phyloP scores from a whole-genome alignment of 2,113 vertebrate species.

The Panthera tigris region DNA sequence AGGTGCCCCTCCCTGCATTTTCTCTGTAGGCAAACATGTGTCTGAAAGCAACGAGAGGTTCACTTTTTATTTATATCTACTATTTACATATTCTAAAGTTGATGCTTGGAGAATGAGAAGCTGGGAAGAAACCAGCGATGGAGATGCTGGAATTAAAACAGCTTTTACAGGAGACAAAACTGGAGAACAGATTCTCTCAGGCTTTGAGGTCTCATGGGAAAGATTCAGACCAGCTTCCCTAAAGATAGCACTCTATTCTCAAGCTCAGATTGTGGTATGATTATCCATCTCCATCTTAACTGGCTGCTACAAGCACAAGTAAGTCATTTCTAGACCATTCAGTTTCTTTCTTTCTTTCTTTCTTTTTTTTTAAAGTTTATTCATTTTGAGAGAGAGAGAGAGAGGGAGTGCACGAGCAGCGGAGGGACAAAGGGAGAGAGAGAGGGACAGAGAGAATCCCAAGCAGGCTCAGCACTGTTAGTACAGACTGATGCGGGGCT shows the following conservation, averaged over 20 bases:
- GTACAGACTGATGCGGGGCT: too few relatives aligned
- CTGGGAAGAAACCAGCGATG: neutral
- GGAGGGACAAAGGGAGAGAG: too few relatives aligned
- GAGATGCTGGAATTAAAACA: neutral
- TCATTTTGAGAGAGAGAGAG: too few relatives aligned
- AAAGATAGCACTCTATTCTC: neutral
- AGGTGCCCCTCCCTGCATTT: neutral
- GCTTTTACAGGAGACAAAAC: neutral
- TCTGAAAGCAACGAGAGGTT: neutral
- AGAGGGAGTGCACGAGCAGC: too few relatives aligned
- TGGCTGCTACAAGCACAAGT: neutral
- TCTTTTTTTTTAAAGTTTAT: too few relatives aligned
- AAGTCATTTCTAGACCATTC: neutral
- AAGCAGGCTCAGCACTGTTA: too few relatives aligned
- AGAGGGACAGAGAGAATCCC: too few relatives aligned
- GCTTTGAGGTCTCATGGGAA: neutral
- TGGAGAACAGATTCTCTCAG: neutral
- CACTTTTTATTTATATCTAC: neutral
- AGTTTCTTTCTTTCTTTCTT: too few relatives aligned
- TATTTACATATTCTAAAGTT: neutral
- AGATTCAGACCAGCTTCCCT: neutral
- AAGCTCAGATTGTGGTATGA: neutral
- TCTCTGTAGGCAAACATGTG: neutral
- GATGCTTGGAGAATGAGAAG: neutral
- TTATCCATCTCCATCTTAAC: neutral